Evolutionary conservation across 2,888 invertebrate species (phyloP), one percentile per base, ranked within the genome.

Genomic region (Andrena chrysosceles): DNA sequence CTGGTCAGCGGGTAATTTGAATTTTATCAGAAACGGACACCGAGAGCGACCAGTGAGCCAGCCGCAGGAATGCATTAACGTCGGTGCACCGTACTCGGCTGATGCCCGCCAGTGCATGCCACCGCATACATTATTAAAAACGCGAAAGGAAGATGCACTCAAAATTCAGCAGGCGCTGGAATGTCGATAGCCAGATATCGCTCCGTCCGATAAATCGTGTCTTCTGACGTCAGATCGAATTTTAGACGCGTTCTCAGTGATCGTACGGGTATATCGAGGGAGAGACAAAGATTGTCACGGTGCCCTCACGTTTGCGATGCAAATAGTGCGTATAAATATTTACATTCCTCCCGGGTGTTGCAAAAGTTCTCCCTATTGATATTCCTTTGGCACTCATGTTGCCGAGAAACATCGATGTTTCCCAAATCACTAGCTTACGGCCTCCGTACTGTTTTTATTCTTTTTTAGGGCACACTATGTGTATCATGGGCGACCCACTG

Each of bases 261-360:
- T 84, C 77, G 52, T 33, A 29, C 26, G 23, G 73, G 69, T 66
- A 59, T 75, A 56, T 56, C 23, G 13, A 26, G 31, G 63, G 56
- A 42, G 64, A 68, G 66, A 54, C 85, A 74, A 67, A 73, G 84
- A 78, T 71, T 70, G 78, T 64, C 42, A n/a, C 68, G 29, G 42
- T 6, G 72, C 59, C 49, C 35, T 56, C 29, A 8, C 71, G 83
- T 86, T 86, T 78, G 68, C 67, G 66, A 75, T 77, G 88, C 75
- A 88, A 88, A 81, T 84, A 83, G 62, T 64, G 77, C 66, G 72
- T 71, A 86, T 87, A 70, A 83, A 86, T 87, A 88, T 87, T 80
- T 83, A 88, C 77, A 31, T 26, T 72, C 60, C 59, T 48, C 16
- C 48, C 29, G 54, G 42, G 26, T 26, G 23, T 7, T n/a, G 23